These are phyloP conservation scores for Scaptomyza flava DNA, from an alignment of 2,888 invertebrate species.

Conservation along the genomic window DNA sequence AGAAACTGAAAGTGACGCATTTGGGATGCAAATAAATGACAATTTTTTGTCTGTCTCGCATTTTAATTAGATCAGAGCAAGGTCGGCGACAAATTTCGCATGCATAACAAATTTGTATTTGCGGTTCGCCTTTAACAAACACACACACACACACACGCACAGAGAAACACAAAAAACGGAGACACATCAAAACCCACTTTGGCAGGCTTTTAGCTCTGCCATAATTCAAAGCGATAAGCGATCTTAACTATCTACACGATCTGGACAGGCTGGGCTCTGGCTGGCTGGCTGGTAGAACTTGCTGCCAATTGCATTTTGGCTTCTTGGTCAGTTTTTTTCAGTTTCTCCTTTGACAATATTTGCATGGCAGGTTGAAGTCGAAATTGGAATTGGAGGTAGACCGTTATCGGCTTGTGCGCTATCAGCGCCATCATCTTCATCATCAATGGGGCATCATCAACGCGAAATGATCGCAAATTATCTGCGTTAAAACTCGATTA, in stretches of 20 bases:
- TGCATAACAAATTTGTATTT: conserved; percentile 62
- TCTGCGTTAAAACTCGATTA: conserved; percentile 63
- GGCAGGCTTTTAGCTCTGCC: conserved; percentile 78
- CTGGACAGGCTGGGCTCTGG: conserved; percentile 60
- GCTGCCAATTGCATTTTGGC: conserved; percentile 59
- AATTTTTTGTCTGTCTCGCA: conserved; percentile 4
- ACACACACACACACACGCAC: background rate
- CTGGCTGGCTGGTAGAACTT: conserved; percentile 2
- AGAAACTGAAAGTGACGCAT: conserved; percentile 27
- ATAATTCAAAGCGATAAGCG: conserved; percentile 78
- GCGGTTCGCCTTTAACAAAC: conserved; percentile 17
- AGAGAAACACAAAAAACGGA: background rate
- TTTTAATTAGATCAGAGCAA: conserved; percentile 59
- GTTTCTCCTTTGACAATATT: conserved; percentile 58
- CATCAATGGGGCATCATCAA: conserved; percentile 78
- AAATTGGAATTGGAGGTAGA: conserved; percentile 21
- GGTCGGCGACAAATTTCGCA: conserved; percentile 66
- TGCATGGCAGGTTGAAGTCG: conserved; percentile 53
- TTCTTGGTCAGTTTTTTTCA: conserved; percentile 44
- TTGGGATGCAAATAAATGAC: background rate
- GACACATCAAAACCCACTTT: conserved; percentile 56
- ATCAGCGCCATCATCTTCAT: conserved; percentile 78
- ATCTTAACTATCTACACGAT: conserved; percentile 80
- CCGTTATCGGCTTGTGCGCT: conserved; percentile 60
- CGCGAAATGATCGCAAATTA: conserved; percentile 79